Evolutionary conservation across 2,797 vertebrate genomes (phyloP).

Genomic region (Oreochromis mossambicus): DNA sequence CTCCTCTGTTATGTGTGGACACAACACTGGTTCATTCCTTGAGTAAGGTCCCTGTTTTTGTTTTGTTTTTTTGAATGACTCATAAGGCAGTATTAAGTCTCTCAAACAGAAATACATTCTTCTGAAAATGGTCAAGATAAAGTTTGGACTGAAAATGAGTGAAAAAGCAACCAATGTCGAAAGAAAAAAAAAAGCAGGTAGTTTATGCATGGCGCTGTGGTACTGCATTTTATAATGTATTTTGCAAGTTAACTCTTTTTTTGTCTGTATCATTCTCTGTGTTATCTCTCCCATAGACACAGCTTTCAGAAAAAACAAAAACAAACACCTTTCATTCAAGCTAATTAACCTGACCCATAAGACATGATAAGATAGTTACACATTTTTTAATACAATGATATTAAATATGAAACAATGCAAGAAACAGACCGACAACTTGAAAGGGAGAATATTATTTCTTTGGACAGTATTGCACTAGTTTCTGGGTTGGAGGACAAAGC

Average conservation of each 20-base stretch:
- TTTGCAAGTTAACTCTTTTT: neutral
- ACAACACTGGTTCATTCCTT: neutral
- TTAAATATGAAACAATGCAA: neutral
- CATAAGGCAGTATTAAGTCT: neutral
- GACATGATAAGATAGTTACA: neutral
- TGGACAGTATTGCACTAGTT: conserved; percentile 34
- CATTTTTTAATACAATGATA: neutral
- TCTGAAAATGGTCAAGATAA: neutral
- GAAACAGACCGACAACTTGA: conserved; percentile 28
- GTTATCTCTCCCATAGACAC: neutral
- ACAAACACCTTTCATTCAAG: neutral
- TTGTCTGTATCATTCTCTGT: neutral
- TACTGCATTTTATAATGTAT: neutral
- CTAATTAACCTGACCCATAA: neutral
- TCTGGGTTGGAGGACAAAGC: conserved; percentile 20
- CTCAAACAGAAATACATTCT: neutral
- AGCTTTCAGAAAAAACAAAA: neutral
- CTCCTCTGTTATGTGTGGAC: neutral
- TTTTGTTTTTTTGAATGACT: neutral
- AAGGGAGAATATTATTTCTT: conserved; percentile 42
- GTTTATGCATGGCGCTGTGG: neutral
- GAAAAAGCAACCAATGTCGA: neutral
- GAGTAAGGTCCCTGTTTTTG: neutral
- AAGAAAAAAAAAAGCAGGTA: neutral
- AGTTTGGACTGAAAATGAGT: neutral